Evolutionary conservation across 2,888 invertebrate species (phyloP), one percentile per base, ranked within the genome.

Genomic region (Cynaeus angustus): DNA sequence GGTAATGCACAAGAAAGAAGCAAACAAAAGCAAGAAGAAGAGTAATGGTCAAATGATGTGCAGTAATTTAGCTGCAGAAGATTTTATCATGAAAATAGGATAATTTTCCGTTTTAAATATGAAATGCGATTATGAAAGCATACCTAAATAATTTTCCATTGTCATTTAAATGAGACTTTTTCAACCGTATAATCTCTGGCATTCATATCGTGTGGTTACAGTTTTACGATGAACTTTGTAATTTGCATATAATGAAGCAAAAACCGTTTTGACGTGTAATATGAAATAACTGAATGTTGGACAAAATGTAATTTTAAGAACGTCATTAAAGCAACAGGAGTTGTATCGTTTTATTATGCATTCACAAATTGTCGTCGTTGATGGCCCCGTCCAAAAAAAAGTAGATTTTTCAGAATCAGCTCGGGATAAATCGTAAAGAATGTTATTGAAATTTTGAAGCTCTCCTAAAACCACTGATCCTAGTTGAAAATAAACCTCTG

Each of bases 101-200:
- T 13, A 41, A 41, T 41, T 41, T 41, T 41, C 12, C n/a, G 13
- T n/a, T 41, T 6, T 41, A 50, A 50, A 50, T 28, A 16, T 26
- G 28, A 48, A 50, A 28, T 1, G 12, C 12, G 13, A 52, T 30
- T 13, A 50, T 26, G 14, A 16, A 21, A 52, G n/a, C 8, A 30
- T 52, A 52, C 30, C 7, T 9, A 30, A 30, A 13, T 26, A 43
- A 50, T 28, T 8, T 26, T 10, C 5, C 41, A 41, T 43, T 56
- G 43, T 56, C 26, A 56, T 56, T 56, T 56, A 56, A 56, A 56
- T 43, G 1, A 6, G 43, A 43, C n/a, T 26, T 56, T 56, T 56
- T 56, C 16, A 26, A 26, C 21, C 26, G 26, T 13, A 37, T 41
- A 56, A 56, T 56, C 41, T 56, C 38, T n/a, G 9, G 26, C 10